Base-by-base conservation (phyloP, 2,113 vertebrate species). In the Onychostruthus taczanowskii region DNA sequence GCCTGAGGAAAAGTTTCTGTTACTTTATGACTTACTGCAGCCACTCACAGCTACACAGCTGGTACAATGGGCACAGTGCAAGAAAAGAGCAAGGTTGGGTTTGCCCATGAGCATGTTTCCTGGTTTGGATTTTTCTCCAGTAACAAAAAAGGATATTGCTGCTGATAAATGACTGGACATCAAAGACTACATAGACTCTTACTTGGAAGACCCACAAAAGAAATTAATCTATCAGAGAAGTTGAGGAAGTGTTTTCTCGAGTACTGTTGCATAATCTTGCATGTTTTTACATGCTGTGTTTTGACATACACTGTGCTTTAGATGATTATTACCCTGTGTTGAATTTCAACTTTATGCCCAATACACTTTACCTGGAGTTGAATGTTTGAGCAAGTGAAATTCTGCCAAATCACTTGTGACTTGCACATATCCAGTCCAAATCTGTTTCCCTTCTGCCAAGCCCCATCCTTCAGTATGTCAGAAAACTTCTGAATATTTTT, bases 271-370 rank as follows among this genome's bases (percentile, higher is more conserved):
- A 53, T 84, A 94, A 87, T 39, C 47, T 44, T 74, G 35, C 86
- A 6, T 67, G 93, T 59, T 89, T 93, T 67, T 74, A 63, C 91
- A 67, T 53, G 93, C 83, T 90, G 22, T 44, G 44, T 92, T 95
- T 90, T 90, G 83, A 64, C 73, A 81, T 52, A 68, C 9, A 21
- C 39, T 53, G 30, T 50, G 53, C 52, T 84, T 74, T 49, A 86
- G 64, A 49, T 68, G 43, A 43, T 93, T 67, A 69, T 74, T 93
- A 46, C 52, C 31, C 39, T 0, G 7, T 61, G 53, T 49, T 72
- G 61, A 72, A 82, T 94, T 89, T 90, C 82, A 78, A 0, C 26
- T 86, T 92, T 39, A 68, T 74, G 56, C 17, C 11, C 24, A 74
- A 44, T 64, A n/a, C 64, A 19, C 6, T 86, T 70, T 31, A 80